phyloP scores from a whole-genome alignment of 2,113 vertebrate genomes.

The Rhineura floridana region DNA sequence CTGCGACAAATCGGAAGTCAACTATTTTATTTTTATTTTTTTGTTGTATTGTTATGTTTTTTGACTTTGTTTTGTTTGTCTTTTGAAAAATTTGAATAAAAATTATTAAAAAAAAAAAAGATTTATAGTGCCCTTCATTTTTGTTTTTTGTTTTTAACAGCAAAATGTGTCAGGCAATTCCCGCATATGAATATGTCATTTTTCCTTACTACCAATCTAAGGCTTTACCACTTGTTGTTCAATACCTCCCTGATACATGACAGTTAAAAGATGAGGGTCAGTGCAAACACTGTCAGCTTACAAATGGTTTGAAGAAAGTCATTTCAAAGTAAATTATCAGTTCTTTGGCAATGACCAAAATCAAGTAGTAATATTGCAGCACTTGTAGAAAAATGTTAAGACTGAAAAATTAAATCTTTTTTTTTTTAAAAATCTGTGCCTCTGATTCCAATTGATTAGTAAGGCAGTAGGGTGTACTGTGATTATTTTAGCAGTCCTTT shows the following conservation, averaged over 20 bases:
- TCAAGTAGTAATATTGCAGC: conserved; percentile 48
- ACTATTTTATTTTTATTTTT: too few relatives aligned
- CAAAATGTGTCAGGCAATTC: not conserved
- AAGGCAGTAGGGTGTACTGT: conserved; percentile 41
- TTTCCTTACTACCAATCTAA: not conserved
- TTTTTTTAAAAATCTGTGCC: conserved; percentile 57
- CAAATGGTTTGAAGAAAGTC: not conserved
- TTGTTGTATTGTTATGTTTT: too few relatives aligned
- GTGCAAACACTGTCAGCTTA: not conserved
- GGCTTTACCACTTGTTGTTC: not conserved
- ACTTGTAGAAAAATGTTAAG: conserved; percentile 37
- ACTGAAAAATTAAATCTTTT: conserved; percentile 40
- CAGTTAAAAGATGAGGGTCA: not conserved
- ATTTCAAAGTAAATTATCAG: conserved; percentile 11
- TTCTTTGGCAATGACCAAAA: conserved; percentile 45
- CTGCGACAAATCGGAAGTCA: too few relatives aligned
- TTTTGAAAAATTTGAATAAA: too few relatives aligned
- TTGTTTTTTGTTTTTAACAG: not conserved
- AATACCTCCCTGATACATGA: not conserved
- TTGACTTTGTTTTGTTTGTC: too few relatives aligned
- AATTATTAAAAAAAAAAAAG: too few relatives aligned
- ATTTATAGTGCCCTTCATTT: too few relatives aligned
- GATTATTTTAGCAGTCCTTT: conserved; percentile 66
- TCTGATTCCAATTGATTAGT: conserved; percentile 72
- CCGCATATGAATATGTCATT: not conserved